Evolutionary conservation across 2,113 vertebrate genomes (phyloP), one percentile per base, ranked within the genome.

Genomic region (Gadus macrocephalus): DNA sequence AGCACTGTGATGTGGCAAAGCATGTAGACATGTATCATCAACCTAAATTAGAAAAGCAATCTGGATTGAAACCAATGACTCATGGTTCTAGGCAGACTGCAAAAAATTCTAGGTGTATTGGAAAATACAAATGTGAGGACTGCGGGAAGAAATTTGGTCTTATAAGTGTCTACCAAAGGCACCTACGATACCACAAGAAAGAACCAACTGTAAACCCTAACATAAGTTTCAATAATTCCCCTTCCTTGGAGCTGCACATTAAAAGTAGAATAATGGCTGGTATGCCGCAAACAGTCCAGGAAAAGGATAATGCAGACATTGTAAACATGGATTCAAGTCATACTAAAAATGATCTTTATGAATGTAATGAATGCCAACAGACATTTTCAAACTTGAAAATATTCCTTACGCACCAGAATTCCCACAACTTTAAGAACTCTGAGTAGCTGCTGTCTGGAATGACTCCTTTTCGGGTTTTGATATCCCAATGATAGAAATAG

Each of bases 141-240:
- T 93, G 92, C 78, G 89, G 86, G 62, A 91, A 90, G 75, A 85
- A 74, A 77, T 93, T 93, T 87, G 87, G 91, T 1, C 71, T 93
- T 28, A 75, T 90, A 3, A 89, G 90, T 69, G 91, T 92, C 59
- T 93, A 90, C 82, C 88, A 91, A 64, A 83, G 89, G 14, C 92
- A 93, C 72, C 79, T 91, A 62, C 86, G 87, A 11, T 91, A 91
- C 67, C 92, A 93, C 80, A 91, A 88, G 81, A 89, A 86, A 64
- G 83, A 88, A 76, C 86, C 86, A 27, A 80, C 63, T 35, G 67
- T 76, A 42, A 53, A 74, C 63, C 72, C 76, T 15, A 89, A 60
- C 71, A 79, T 12, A 89, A 86, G 19, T 25, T 91, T 92, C 20
- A 87, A 62, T 35, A 87, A 87, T 67, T 69, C 69, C 2, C 86